Base-by-base conservation (phyloP, 2,797 vertebrate species). In the Paguma larvata region DNA sequence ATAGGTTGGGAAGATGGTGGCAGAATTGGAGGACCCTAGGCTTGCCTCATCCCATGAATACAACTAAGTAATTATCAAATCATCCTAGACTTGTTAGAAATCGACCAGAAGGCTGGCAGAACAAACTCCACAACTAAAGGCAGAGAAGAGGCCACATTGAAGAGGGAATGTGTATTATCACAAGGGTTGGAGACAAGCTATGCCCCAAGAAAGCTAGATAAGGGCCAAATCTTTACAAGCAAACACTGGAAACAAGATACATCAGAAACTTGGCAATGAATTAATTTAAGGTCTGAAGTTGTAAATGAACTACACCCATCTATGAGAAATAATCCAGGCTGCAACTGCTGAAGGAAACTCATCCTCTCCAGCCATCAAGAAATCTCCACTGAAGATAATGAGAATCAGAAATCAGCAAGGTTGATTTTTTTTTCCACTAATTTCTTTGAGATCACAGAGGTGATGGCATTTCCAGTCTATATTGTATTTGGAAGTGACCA, bases 391-490 rank as follows among this genome's bases (percentile, higher is more conserved):
- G 70, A 79, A 51, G 75, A 51, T 5, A 3, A 84, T 38, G 34
- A 63, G 68, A 94, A 65, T 38, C n/a, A 83, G 51, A 93, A 94
- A 93, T 21, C 51, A 68, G 41, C 72, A 14, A 23, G 5, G 6
- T 88, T 82, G 15, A 70, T 32, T 84, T 86, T 78, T 78, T 68
- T 95, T 41, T 21, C 1, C 48, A 85, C 23, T 85, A 48, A 85
- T 96, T 89, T 95, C 23, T 86, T 70, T 95, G 51, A 94, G 89
- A 92, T 79, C 18, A 51, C 63, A 62, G 12, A 73, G 16, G 25
- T 56, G 4, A 44, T n/a, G 25, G 3, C 2, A 44, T 94, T 85
- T 62, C 12, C 30, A 79, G 63, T 7, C 46, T 85, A 41, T 16
- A 3, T 1, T 62, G n/a, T 80, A 79, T 56, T 89, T 53, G 3